Conservation (phyloP, 2,888 invertebrate genomes). For the Argyresthia albistria region DNA sequence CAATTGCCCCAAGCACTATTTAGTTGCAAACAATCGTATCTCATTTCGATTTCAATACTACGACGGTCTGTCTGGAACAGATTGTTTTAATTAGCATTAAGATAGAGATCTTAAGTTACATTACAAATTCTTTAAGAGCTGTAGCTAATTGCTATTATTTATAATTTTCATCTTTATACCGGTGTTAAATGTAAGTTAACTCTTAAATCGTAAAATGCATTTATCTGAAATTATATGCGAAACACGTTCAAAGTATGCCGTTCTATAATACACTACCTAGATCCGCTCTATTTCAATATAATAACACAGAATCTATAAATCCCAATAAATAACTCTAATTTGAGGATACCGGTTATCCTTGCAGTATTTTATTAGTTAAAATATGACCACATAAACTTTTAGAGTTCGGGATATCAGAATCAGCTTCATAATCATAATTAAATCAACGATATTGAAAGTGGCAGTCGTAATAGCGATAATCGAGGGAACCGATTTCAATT, state of each 20-base stretch:
- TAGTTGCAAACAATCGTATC: not conserved
- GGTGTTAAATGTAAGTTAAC: too few species aligned
- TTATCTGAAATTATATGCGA: too few species aligned
- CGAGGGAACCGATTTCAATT: not conserved
- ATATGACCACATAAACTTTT: too few species aligned
- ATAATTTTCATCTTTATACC: not conserved
- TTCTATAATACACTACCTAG: too few species aligned
- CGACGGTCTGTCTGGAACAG: not conserved
- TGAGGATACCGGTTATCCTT: too few species aligned
- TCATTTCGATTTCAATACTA: not conserved
- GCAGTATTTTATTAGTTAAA: too few species aligned
- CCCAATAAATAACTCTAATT: too few species aligned
- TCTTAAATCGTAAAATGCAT: too few species aligned
- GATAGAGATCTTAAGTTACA: not conserved
- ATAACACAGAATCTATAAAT: too few species aligned
- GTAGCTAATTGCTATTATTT: not conserved
- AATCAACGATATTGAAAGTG: not conserved
- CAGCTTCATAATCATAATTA: not conserved
- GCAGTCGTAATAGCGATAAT: not conserved
- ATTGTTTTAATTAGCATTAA: constrained; percentile 1
- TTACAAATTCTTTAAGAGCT: not conserved
- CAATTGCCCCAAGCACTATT: not conserved
- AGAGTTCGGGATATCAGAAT: too few species aligned
- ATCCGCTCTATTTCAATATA: too few species aligned
- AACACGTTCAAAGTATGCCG: too few species aligned